Conservation (phyloP, 2,797 vertebrate genomes). For the Dendrocincla tyrannina region DNA sequence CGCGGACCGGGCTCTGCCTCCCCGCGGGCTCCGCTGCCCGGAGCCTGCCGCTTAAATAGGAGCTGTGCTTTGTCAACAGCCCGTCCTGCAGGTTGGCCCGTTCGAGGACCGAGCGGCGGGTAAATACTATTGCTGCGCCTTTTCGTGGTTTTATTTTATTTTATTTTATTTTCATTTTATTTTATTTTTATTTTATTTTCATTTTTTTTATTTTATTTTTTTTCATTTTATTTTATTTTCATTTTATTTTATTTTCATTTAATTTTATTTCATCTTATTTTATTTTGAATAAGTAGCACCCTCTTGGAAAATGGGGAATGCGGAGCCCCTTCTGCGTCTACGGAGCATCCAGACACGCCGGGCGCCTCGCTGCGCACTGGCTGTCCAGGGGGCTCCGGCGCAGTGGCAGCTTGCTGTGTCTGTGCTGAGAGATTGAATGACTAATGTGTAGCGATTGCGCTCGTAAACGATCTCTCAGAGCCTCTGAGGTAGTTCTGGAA, state of each 20-base stretch:
- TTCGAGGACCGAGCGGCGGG: background rate
- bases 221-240: background rate
- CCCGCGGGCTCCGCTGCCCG: background rate
- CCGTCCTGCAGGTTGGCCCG: constrained; percentile 20
- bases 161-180: no score
- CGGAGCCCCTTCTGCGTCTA: background rate
- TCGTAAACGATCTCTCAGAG: background rate
- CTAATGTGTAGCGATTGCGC: background rate
- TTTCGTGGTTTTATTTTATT: background rate
- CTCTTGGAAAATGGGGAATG: background rate
- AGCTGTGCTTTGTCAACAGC: constrained; percentile 24
- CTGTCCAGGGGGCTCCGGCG: background rate
- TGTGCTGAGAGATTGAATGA: background rate
- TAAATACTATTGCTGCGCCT: background rate
- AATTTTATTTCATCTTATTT: background rate
- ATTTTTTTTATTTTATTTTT: background rate
- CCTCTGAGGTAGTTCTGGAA: background rate
- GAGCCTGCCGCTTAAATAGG: background rate
- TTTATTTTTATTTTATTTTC: no score
- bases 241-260: background rate
- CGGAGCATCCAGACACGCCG: background rate
- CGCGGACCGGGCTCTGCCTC: background rate
- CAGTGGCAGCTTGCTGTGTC: background rate
- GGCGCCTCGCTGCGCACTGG: fast-evolving
- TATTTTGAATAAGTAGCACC: background rate